phyloP scores from a whole-genome alignment of 2,797 vertebrate species.

The Varecia variegata region DNA sequence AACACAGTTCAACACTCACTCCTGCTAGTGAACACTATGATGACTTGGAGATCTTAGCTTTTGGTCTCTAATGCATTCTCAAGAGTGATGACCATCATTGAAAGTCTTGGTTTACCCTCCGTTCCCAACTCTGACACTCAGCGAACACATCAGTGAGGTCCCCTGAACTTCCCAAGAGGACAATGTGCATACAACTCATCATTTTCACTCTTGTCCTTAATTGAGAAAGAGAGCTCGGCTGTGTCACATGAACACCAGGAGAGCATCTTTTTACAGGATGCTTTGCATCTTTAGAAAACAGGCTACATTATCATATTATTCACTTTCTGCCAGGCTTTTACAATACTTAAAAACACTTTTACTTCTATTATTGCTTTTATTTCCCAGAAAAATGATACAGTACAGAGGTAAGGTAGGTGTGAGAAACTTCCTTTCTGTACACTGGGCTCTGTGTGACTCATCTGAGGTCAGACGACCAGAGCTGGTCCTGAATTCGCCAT shows the following conservation, averaged over 20 bases:
- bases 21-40: not conserved
- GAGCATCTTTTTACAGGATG: not conserved
- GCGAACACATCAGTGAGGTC: not conserved
- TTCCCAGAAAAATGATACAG: not conserved
- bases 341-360: not conserved
- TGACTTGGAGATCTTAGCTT: not conserved
- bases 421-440: not conserved
- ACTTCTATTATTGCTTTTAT: not conserved
- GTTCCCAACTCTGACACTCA: not conserved
- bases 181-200: not conserved
- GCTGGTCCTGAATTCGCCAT: not conserved
- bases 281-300: constrained; percentile 10
- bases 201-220: not conserved
- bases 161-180: not conserved
- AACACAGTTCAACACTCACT: not conserved
- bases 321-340: not conserved
- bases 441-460: not conserved
- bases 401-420: not conserved
- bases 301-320: not conserved
- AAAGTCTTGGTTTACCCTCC: not conserved
- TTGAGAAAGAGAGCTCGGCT: not conserved
- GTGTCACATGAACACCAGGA: not conserved
- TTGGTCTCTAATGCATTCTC: not conserved
- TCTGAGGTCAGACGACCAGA: not conserved
- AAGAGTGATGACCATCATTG: not conserved